A percentile compares a stretch with the other conserved stretches of the same genome.
Evolutionary conservation across 2,888 invertebrate genomes (phyloP).

Genomic region (Drosophila ustulata): DNA sequence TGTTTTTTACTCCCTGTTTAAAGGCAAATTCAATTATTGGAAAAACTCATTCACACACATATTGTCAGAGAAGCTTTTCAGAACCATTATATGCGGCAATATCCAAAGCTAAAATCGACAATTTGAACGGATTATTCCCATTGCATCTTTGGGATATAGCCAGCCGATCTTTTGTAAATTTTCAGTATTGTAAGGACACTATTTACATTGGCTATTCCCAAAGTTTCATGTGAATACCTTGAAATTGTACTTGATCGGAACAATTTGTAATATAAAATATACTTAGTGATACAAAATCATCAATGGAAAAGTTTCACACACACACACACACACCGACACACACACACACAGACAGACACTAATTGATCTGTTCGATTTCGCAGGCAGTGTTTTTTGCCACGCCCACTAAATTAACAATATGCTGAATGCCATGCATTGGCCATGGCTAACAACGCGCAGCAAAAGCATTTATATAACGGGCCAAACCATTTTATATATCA

Average conservation of each 20-base stretch:
- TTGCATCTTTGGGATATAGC: too few relatives aligned
- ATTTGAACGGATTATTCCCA: too few relatives aligned
- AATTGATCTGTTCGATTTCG: slow-evolving; percentile 28
- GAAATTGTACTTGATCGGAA: too few relatives aligned
- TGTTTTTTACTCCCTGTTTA: slow-evolving; percentile 24
- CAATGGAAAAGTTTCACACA: neutral
- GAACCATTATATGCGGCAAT: too few relatives aligned
- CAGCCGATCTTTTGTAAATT: too few relatives aligned
- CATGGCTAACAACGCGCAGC: slow-evolving; percentile 73
- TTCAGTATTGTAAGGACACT: too few relatives aligned
- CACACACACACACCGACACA: neutral
- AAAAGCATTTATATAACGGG: slow-evolving; percentile 76
- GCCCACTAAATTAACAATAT: slow-evolving; percentile 64
- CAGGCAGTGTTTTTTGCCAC: slow-evolving; percentile 51
- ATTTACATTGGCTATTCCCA: too few relatives aligned
- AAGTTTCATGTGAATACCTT: too few relatives aligned
- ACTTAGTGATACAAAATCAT: too few relatives aligned
- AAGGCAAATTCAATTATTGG: slow-evolving; percentile 62
- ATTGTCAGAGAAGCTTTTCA: neutral
- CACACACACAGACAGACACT: slow-evolving; percentile 3
- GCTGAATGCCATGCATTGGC: slow-evolving; percentile 76
- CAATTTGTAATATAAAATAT: too few relatives aligned
- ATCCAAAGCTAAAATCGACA: too few relatives aligned
- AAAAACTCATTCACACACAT: slow-evolving; percentile 31
- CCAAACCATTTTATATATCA: slow-evolving; percentile 77